Evolutionary conservation across 2,113 vertebrate genomes (phyloP).

Genomic region (Hemibates koningsi): DNA sequence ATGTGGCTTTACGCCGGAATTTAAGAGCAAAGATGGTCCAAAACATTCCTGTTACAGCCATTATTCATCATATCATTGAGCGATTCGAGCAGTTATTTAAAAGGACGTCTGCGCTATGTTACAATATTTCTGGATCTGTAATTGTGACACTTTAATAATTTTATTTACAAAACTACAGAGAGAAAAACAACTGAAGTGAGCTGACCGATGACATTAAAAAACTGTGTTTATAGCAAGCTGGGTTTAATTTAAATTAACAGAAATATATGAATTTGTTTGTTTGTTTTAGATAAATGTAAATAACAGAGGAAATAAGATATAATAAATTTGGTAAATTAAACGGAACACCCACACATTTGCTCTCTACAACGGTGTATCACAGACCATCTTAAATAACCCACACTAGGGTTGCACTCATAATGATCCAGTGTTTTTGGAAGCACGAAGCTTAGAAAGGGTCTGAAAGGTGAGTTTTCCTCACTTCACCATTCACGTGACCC

Average conservation of each 20-base stretch:
- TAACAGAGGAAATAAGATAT: not conserved
- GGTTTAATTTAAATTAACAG: accelerated
- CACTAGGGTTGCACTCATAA: not conserved
- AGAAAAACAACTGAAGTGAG: not conserved
- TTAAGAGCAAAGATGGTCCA: not conserved
- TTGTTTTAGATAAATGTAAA: not conserved
- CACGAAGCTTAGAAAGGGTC: not conserved
- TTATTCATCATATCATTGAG: not conserved
- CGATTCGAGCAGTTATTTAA: accelerated
- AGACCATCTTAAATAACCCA: not conserved
- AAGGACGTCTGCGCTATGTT: not conserved
- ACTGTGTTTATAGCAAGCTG: not conserved
- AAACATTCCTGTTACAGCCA: not conserved
- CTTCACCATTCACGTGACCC: not conserved
- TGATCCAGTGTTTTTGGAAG: not conserved
- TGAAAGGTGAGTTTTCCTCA: not conserved
- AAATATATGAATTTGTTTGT: not conserved
- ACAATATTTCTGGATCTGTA: not conserved
- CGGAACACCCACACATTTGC: not conserved
- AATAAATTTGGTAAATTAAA: not conserved
- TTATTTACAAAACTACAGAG: not conserved
- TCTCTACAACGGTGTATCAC: accelerated
- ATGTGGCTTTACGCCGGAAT: accelerated
- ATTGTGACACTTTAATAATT: not conserved
- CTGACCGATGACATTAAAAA: not conserved